Evolutionary conservation across 2,797 vertebrate genomes (phyloP).

Genomic region (Hippopotamyrus pictus): DNA sequence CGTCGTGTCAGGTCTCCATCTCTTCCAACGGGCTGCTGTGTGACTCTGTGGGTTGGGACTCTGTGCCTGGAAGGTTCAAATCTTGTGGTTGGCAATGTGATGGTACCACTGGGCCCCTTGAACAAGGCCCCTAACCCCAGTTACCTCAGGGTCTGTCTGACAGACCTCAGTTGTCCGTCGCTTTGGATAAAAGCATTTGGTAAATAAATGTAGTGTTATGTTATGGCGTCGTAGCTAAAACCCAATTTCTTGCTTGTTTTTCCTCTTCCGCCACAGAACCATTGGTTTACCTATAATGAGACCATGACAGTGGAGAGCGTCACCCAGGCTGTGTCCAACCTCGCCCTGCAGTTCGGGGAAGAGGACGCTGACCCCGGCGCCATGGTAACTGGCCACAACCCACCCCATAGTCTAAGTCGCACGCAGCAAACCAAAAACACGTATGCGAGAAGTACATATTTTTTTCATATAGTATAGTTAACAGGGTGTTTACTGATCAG

Average conservation of each 20-base stretch:
- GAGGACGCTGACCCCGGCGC: constrained; percentile 96
- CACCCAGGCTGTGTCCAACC: constrained; percentile 95
- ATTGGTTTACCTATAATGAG: constrained; percentile 99
- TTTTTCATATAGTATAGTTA: neutral
- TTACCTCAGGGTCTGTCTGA: neutral
- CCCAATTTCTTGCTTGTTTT: neutral
- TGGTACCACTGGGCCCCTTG: neutral
- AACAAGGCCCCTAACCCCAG: neutral
- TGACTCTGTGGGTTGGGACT: neutral
- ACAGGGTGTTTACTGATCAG: neutral
- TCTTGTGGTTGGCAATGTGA: neutral
- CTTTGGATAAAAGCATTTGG: neutral
- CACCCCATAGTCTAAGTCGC: neutral
- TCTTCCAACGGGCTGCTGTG: neutral
- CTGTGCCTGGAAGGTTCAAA: neutral
- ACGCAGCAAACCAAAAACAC: neutral
- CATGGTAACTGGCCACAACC: constrained; percentile 65
- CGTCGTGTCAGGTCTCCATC: neutral
- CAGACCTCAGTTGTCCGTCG: neutral
- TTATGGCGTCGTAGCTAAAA: neutral
- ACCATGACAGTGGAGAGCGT: constrained; percentile 97
- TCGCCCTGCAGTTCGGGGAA: constrained; percentile 95
- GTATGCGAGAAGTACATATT: neutral
- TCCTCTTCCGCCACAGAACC: constrained; percentile 68
- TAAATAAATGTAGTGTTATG: neutral